These are phyloP conservation scores for Agriotes lineatus DNA, from an alignment of 2,888 invertebrate species.

Conservation along the genomic window DNA sequence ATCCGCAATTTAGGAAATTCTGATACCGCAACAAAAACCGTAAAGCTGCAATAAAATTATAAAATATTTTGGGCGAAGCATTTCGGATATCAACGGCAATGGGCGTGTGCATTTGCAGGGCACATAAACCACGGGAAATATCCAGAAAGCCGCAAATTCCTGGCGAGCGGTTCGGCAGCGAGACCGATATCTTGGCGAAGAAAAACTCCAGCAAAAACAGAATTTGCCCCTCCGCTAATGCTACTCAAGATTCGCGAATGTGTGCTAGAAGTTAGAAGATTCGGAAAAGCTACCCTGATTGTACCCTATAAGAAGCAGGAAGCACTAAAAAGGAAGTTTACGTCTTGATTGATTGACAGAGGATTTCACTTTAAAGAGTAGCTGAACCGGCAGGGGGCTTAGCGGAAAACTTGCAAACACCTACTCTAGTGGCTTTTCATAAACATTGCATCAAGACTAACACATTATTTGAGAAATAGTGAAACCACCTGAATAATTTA, in stretches of 20 bases:
- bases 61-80: background rate
- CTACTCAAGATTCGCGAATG: constrained; percentile 20
- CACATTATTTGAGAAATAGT: no score
- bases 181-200: constrained; percentile 3
- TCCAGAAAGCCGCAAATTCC: constrained; percentile 18
- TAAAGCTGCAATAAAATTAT: background rate
- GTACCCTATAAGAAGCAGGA: background rate
- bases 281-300: background rate
- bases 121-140: constrained; percentile 14
- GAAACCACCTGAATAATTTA: no score
- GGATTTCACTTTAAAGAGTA: constrained; percentile 21
- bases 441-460: no score
- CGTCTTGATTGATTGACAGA: constrained; percentile 25
- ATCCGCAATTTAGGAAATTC: no score
- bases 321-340: constrained; percentile 32
- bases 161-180: background rate
- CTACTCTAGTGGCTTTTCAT: no score
- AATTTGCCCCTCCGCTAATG: constrained; percentile 5
- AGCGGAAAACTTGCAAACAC: constrained; percentile 4
- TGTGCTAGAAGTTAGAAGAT: constrained; percentile 15
- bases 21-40: background rate
- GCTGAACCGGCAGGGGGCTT: constrained; percentile 5
- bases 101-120: constrained; percentile 1
- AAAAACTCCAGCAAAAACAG: constrained; percentile 10
- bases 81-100: constrained; percentile 13